These are phyloP conservation scores for Leucopsar rothschildi DNA, from an alignment of 2,113 vertebrate species.

Conservation along the genomic window DNA sequence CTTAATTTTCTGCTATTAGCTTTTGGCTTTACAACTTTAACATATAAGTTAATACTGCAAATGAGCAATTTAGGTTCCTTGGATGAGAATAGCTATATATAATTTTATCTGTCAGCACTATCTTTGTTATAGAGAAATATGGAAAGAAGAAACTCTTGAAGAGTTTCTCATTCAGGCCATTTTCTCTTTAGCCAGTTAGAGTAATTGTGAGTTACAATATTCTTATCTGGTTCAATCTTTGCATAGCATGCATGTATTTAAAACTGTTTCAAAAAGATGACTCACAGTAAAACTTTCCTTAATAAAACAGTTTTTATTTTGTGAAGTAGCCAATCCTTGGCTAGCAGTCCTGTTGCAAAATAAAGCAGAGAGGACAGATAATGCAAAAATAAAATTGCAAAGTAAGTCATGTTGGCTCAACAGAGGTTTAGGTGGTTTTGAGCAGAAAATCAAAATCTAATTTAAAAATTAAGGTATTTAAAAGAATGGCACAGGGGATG, in stretches of 20 bases:
- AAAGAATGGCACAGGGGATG: neutral
- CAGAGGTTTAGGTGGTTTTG: conserved; percentile 32
- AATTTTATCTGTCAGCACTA: neutral
- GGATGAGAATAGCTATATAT: neutral
- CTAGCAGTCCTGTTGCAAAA: conserved; percentile 6
- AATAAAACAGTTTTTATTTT: neutral
- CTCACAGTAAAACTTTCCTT: neutral
- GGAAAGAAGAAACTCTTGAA: neutral
- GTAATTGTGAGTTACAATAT: neutral
- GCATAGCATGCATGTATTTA: neutral
- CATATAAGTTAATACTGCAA: neutral
- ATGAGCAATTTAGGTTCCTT: neutral
- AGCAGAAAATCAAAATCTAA: conserved; percentile 43
- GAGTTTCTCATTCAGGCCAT: neutral
- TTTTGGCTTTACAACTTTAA: neutral
- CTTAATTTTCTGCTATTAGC: neutral
- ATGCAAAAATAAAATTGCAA: conserved; percentile 18
- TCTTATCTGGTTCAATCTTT: neutral
- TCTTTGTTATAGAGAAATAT: neutral
- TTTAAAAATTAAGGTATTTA: conserved; percentile 51
- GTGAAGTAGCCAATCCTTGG: neutral
- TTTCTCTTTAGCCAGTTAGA: neutral
- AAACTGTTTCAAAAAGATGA: neutral
- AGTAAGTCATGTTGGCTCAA: conserved; percentile 28
- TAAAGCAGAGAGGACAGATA: neutral